A percentile compares a stretch with the other conserved stretches of the same genome.
phyloP scores from a whole-genome alignment of 2,113 vertebrate species.

The Chitala chitala region DNA sequence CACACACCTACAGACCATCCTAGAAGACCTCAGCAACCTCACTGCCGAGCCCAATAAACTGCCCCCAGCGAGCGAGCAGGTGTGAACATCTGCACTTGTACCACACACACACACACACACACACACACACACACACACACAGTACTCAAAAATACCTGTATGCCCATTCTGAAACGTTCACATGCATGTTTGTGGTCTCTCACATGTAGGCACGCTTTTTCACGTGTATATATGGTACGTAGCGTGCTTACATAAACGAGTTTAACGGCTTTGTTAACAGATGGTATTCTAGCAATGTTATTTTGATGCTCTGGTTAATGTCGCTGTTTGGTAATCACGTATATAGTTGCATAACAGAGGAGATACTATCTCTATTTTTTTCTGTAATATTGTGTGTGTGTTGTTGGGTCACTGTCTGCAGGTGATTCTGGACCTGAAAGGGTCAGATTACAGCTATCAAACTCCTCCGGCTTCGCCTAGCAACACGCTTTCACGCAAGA shows the following conservation, averaged over 20 bases:
- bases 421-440: constrained; percentile 74
- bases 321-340: no score
- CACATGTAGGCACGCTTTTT: no score
- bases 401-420: constrained; percentile 32
- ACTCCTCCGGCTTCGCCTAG: constrained; percentile 72
- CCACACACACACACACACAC: background rate
- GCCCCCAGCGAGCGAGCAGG: constrained; percentile 73
- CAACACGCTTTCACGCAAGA: constrained; percentile 67
- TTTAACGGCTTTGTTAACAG: no score
- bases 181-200: no score
- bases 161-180: background rate
- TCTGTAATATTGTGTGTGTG: background rate
- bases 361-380: background rate
- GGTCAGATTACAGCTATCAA: constrained; percentile 71
- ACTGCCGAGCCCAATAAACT: constrained; percentile 67
- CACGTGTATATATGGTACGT: no score
- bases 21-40: constrained; percentile 65
- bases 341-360: no score
- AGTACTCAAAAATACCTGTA: no score
- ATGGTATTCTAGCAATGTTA: no score
- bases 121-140: no score
- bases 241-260: no score
- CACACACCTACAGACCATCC: constrained; percentile 74
- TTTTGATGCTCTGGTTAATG: no score
- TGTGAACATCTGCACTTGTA: no score